A percentile compares a stretch with the other conserved stretches of the same genome.
These are phyloP conservation scores for Salminus brasiliensis DNA, from an alignment of 2,113 vertebrate genomes.

Conservation along the genomic window DNA sequence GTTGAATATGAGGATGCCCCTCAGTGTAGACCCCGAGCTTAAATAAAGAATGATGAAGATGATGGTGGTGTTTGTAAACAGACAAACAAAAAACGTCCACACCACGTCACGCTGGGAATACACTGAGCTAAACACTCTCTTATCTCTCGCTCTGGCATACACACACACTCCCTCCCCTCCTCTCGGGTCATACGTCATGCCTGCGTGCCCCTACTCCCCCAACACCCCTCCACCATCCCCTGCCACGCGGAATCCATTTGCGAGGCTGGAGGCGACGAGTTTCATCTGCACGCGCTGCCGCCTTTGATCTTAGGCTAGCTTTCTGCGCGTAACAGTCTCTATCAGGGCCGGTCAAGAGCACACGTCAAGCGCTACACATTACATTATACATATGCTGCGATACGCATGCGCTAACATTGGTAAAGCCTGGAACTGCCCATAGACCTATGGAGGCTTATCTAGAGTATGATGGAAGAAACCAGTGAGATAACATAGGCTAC, in stretches of 20 bases:
- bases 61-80: not conserved
- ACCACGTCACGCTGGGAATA: no score
- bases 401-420: not conserved
- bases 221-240: slow-evolving; percentile 24
- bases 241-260: slow-evolving; percentile 65
- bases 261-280: slow-evolving; percentile 62
- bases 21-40: no score
- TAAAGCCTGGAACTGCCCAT: not conserved
- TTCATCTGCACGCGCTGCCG: slow-evolving; percentile 57
- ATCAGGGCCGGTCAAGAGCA: not conserved
- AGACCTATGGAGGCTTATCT: not conserved
- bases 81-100: not conserved
- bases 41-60: no score
- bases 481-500: no score
- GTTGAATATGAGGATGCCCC: no score
- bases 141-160: not conserved
- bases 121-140: no score
- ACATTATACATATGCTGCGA: not conserved
- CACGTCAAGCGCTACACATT: not conserved
- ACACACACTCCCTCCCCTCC: not conserved
- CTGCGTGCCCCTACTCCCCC: slow-evolving; percentile 30
- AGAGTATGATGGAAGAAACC: no score
- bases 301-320: slow-evolving; percentile 34
- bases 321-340: not conserved
- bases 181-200: slow-evolving; percentile 9